phyloP scores from a whole-genome alignment of 2,888 invertebrate genomes.

The Phragmatobia fuliginosa region DNA sequence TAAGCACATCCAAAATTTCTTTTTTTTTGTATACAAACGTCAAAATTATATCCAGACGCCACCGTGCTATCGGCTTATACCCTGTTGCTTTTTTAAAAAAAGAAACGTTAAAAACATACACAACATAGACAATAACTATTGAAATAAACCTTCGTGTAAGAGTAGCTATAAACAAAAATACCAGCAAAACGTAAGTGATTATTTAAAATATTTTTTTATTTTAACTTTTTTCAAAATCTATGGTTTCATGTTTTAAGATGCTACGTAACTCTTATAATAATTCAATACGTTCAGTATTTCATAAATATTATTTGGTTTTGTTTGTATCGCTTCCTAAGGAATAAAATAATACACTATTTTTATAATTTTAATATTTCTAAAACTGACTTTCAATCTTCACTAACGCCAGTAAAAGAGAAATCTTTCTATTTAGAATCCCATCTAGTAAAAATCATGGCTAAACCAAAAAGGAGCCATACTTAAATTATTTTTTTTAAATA shows the following conservation, averaged over 20 bases:
- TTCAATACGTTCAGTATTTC: slow-evolving; percentile 30
- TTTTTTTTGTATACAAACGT: slow-evolving; percentile 41
- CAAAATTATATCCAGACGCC: slow-evolving; percentile 48
- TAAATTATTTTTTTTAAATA: not conserved
- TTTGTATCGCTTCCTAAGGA: slow-evolving; percentile 22
- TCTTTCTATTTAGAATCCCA: not conserved
- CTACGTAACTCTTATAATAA: slow-evolving; percentile 48
- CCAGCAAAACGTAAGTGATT: slow-evolving; percentile 23
- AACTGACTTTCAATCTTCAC: not conserved
- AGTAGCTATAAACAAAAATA: slow-evolving; percentile 11
- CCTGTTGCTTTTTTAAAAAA: slow-evolving; percentile 57
- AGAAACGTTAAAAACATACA: slow-evolving; percentile 27
- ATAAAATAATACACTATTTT: not conserved
- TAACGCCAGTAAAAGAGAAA: not conserved
- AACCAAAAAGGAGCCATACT: not conserved
- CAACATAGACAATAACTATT: slow-evolving; percentile 25
- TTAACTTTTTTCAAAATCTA: slow-evolving; percentile 38
- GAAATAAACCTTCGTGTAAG: slow-evolving; percentile 10
- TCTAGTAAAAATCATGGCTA: not conserved
- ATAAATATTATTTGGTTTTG: slow-evolving; percentile 27
- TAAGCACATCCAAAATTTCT: slow-evolving; percentile 73
- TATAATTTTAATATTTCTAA: not conserved
- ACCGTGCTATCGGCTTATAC: slow-evolving; percentile 56
- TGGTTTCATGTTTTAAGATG: slow-evolving; percentile 35
- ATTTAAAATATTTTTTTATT: slow-evolving; percentile 28